Evolutionary conservation across 1,140 invertebrate genomes (phyloP).

Genomic region (Cotesia typhae): DNA sequence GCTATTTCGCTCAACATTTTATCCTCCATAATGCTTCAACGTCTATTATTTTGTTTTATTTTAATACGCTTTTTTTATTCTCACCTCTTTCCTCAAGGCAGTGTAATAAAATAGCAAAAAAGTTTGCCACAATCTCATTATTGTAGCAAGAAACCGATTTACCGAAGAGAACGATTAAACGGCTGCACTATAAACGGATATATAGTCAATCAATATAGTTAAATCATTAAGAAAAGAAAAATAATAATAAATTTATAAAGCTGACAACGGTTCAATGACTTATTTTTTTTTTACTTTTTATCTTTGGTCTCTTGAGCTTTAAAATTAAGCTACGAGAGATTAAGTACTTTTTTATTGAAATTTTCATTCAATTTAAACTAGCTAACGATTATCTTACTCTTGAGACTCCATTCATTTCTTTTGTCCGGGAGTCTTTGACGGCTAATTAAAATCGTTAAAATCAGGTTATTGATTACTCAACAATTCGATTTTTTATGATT

Average conservation of each 20-base stretch:
- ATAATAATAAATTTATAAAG: background rate
- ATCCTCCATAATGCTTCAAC: background rate
- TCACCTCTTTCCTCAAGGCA: background rate
- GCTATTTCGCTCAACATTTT: background rate
- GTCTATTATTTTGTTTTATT: background rate
- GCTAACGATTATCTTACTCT: conserved; percentile 17
- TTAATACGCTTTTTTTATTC: background rate
- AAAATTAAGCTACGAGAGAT: background rate
- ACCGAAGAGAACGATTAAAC: too few relatives aligned
- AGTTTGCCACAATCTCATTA: too few relatives aligned
- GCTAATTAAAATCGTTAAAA: conserved; percentile 3
- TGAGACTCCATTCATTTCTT: conserved; percentile 6
- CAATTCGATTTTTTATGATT: background rate
- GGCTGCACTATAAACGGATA: background rate
- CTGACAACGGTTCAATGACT: background rate
- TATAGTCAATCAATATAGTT: background rate
- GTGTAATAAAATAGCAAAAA: too few relatives aligned
- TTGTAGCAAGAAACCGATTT: too few relatives aligned
- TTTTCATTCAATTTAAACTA: conserved; percentile 10
- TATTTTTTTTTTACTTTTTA: background rate
- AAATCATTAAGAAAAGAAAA: too few relatives aligned
- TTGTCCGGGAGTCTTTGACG: background rate
- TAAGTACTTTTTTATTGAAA: conserved; percentile 7
- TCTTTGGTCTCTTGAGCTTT: background rate
- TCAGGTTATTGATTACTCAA: background rate